Conservation (phyloP, 2,113 vertebrate species). For the Erythrolamprus reginae region DNA sequence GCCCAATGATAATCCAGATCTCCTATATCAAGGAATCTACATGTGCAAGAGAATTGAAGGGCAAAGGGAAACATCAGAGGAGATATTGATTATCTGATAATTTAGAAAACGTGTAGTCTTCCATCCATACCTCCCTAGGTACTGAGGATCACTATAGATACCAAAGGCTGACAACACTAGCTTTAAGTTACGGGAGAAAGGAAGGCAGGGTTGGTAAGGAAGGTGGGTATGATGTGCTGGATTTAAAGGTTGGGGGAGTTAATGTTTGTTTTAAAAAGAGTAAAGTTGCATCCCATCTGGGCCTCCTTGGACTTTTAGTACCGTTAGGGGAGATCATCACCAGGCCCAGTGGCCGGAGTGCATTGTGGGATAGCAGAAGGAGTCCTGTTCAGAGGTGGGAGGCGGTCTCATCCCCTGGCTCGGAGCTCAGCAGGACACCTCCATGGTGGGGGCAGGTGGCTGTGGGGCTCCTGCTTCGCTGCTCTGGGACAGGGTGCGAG, state of each 20-base stretch:
- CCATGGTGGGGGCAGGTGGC: slow-evolving; percentile 82
- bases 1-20: neutral
- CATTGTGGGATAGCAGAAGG: slow-evolving; percentile 22
- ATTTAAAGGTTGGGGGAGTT: slow-evolving; percentile 16
- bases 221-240: slow-evolving; percentile 4
- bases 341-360: slow-evolving; percentile 20
- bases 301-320: slow-evolving; percentile 39
- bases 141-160: slow-evolving; percentile 5
- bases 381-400: slow-evolving; percentile 30
- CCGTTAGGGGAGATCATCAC: slow-evolving; percentile 32
- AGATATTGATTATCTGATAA: neutral
- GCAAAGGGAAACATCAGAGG: neutral
- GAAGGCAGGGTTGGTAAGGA: neutral
- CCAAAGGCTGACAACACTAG: neutral
- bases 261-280: slow-evolving; percentile 24
- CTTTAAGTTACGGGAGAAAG: slow-evolving; percentile 2
- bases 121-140: slow-evolving; percentile 4
- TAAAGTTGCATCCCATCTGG: slow-evolving; percentile 28
- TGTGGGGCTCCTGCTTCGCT: slow-evolving; percentile 73
- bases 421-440: slow-evolving; percentile 81
- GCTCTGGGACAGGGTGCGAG: slow-evolving; percentile 85
- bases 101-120: slow-evolving; percentile 3
- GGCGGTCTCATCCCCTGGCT: slow-evolving; percentile 18
- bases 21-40: neutral
- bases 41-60: neutral